A percentile compares a stretch with the other conserved stretches of the same genome.
Conservation (phyloP, 1,140 invertebrate genomes). For the Belonocnema kinseyi region DNA sequence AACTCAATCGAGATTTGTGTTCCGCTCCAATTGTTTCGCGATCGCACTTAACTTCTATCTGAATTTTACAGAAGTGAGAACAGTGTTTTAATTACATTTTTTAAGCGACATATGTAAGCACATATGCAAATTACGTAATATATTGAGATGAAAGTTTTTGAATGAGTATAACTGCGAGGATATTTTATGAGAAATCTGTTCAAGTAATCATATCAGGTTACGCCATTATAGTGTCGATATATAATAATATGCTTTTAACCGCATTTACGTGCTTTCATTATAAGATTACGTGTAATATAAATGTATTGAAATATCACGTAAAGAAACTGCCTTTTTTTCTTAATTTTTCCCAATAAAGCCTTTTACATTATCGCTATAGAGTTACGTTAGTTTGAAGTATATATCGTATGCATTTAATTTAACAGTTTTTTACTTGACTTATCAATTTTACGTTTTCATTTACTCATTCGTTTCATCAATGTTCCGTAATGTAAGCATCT, state of each 20-base stretch:
- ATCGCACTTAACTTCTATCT: neutral
- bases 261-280: too few species aligned
- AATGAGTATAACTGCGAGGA: neutral
- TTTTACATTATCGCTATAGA: too few species aligned
- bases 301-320: too few species aligned
- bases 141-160: neutral
- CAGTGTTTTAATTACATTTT: neutral
- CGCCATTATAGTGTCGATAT: neutral
- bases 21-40: neutral
- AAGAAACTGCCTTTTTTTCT: too few species aligned
- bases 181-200: conserved; percentile 31
- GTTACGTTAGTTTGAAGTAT: too few species aligned
- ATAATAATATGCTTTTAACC: neutral
- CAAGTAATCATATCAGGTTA: conserved; percentile 10
- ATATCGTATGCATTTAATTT: too few species aligned
- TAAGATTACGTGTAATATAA: too few species aligned
- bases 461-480: too few species aligned
- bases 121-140: neutral
- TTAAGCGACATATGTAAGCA: neutral
- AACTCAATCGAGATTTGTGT: neutral
- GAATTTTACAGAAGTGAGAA: neutral
- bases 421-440: too few species aligned
- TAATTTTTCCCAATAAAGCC: too few species aligned
- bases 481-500: too few species aligned
- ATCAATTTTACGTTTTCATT: too few species aligned